These are phyloP conservation scores for Leptinotarsa rubiginosa DNA, from an alignment of 2,888 invertebrate species.

Conservation along the genomic window DNA sequence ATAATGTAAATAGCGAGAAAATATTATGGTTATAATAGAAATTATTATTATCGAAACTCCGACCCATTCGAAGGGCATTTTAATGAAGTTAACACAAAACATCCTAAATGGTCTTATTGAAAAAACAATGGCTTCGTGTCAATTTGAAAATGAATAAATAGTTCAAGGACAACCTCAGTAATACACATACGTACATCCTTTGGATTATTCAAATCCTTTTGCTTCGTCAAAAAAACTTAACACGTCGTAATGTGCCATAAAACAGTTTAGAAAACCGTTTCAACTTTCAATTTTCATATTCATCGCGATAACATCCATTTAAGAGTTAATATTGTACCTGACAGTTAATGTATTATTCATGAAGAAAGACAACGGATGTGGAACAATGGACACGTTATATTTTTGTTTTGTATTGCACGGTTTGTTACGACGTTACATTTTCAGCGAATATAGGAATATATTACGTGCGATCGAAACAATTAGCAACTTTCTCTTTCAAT, in stretches of 20 bases:
- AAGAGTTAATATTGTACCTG: background rate
- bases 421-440: conserved; percentile 27
- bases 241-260: background rate
- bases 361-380: conserved; percentile 20
- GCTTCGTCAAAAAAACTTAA: background rate
- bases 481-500: conserved; percentile 40
- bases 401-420: conserved; percentile 25
- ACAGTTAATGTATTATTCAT: conserved; percentile 33
- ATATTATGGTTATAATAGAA: no score
- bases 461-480: conserved; percentile 34
- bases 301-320: conserved; percentile 8
- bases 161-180: no score
- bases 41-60: no score
- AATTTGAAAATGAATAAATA: no score
- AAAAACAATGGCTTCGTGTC: no score
- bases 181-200: no score
- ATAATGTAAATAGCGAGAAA: no score
- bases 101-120: no score
- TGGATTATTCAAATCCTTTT: no score
- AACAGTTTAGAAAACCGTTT: background rate
- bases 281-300: conserved; percentile 20
- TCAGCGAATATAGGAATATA: conserved; percentile 27
- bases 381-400: conserved; percentile 35
- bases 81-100: no score
- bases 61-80: no score